These are phyloP conservation scores for Drosophila borborema DNA, from an alignment of 2,888 invertebrate species.

Conservation along the genomic window DNA sequence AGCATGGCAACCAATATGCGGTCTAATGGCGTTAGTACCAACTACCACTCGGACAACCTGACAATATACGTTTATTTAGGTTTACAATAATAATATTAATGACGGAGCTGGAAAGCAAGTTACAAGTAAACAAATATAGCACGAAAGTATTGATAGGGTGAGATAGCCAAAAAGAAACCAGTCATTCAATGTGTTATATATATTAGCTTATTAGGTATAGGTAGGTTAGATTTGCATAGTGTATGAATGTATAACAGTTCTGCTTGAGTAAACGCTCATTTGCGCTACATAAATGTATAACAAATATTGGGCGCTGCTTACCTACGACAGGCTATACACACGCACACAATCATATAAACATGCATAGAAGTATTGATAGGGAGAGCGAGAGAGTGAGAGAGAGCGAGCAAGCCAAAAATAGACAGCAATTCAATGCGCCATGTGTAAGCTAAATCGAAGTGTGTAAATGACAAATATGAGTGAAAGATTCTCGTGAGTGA, in stretches of 20 bases:
- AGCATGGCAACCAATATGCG: slow-evolving; percentile 9
- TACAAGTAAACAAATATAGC: slow-evolving; percentile 4
- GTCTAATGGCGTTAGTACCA: slow-evolving; percentile 58
- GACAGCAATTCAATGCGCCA: neutral
- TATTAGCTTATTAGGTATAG: neutral
- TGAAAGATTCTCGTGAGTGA: neutral
- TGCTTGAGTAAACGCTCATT: neutral
- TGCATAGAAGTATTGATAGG: neutral
- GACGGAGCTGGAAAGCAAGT: slow-evolving; percentile 38
- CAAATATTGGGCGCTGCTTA: neutral
- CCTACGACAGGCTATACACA: neutral
- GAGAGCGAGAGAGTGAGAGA: neutral
- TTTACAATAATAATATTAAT: slow-evolving; percentile 58
- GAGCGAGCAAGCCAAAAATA: slow-evolving; percentile 6
- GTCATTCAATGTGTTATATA: slow-evolving; percentile 10
- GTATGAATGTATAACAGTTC: neutral
- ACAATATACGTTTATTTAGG: slow-evolving; percentile 56
- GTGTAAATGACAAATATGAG: slow-evolving; percentile 1
- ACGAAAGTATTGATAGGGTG: slow-evolving; percentile 8
- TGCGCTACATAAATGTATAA: neutral
- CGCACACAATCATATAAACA: neutral
- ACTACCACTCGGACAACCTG: slow-evolving; percentile 31
- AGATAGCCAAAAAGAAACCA: slow-evolving; percentile 8
- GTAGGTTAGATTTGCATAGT: neutral
- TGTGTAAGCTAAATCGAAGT: neutral